Percentiles rank a stretch among this genome's conserved stretches.
These are phyloP conservation scores for Chymomyza caudatula DNA, from an alignment of 2,888 invertebrate species.

Conservation along the genomic window DNA sequence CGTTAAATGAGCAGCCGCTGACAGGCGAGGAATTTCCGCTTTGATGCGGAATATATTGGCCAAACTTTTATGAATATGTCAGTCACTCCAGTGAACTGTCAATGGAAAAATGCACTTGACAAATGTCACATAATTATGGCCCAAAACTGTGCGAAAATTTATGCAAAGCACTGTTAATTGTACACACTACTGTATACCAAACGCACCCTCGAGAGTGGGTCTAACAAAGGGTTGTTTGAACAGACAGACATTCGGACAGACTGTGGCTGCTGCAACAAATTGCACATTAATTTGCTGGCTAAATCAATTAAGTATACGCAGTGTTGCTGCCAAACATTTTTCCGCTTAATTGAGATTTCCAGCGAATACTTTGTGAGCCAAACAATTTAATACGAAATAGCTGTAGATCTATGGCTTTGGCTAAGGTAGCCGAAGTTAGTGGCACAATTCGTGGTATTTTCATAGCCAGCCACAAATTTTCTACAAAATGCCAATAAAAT, in stretches of 20 bases:
- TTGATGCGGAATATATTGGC: constrained; percentile 28
- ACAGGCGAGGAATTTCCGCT: constrained; percentile 61
- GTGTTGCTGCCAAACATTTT: constrained; percentile 29
- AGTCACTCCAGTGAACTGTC: constrained; percentile 30
- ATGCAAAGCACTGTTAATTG: constrained; percentile 35
- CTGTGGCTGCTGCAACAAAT: background rate
- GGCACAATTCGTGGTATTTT: constrained; percentile 46
- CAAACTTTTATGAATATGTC: constrained; percentile 21
- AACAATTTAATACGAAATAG: constrained; percentile 47
- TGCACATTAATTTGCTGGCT: constrained; percentile 47
- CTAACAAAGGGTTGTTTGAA: too few species aligned
- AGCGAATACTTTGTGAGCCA: constrained; percentile 11
- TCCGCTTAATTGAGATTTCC: constrained; percentile 51
- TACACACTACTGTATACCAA: too few species aligned
- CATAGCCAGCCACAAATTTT: constrained; percentile 62
- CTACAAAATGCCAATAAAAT: constrained; percentile 67
- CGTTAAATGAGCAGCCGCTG: constrained; percentile 52
- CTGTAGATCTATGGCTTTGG: background rate
- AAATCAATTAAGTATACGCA: constrained; percentile 62
- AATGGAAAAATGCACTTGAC: constrained; percentile 49
- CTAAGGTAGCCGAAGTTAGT: constrained; percentile 4
- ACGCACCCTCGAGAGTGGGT: too few species aligned
- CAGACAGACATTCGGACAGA: too few species aligned
- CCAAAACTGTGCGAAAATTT: constrained; percentile 44
- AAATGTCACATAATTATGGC: constrained; percentile 35